A percentile compares a stretch with the other conserved stretches of the same genome.
phyloP scores from a whole-genome alignment of 1,140 invertebrate species.

The Brachionus koreanus region DNA sequence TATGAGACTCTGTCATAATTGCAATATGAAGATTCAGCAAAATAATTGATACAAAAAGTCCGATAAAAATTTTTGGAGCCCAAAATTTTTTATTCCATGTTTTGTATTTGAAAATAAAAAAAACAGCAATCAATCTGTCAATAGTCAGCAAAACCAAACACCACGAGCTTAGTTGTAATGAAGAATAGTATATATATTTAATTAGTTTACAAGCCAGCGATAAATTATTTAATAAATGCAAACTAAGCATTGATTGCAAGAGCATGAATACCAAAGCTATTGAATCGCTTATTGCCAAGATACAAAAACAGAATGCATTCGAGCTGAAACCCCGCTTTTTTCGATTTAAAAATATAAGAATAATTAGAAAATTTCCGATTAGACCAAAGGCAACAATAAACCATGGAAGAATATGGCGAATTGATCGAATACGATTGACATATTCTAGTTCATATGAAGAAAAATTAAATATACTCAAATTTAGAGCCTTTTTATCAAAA shows the following conservation, averaged over 20 bases:
- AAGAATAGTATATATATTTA: conserved; percentile 6
- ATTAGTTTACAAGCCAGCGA: conserved; percentile 1
- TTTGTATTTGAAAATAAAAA: conserved; percentile 21
- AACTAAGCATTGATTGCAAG: neutral
- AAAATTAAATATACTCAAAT: neutral
- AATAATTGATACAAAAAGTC: neutral
- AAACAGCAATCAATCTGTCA: neutral
- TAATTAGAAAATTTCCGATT: conserved; percentile 19
- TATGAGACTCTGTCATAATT: conserved; percentile 8
- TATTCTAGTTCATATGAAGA: conserved; percentile 4
- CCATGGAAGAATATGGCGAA: neutral
- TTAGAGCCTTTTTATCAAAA: neutral
- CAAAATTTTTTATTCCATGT: neutral
- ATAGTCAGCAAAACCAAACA: neutral
- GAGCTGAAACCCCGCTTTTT: neutral
- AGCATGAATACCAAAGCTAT: conserved; percentile 27
- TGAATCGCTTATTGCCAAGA: neutral
- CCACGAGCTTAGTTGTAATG: conserved; percentile 10
- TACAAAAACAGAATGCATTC: conserved; percentile 34
- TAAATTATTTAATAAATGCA: neutral
- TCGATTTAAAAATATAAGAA: conserved; percentile 10
- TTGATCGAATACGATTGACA: neutral
- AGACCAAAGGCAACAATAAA: neutral
- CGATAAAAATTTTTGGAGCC: neutral
- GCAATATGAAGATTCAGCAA: neutral